Evolutionary conservation across 2,113 vertebrate species (phyloP), one percentile per base, ranked within the genome.

Genomic region (Oxyura jamaicensis): DNA sequence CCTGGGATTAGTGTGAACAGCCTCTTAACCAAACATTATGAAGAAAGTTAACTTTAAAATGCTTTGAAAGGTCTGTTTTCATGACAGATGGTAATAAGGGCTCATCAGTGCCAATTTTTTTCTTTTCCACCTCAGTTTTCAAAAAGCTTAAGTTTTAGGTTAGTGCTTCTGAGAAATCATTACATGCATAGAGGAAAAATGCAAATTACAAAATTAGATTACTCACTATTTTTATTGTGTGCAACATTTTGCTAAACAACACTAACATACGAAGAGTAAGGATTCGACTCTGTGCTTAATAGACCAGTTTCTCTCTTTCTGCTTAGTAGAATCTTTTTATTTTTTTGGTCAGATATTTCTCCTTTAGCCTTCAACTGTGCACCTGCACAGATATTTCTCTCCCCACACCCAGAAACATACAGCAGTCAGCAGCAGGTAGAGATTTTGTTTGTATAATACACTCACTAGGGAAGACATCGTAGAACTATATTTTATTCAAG

Each of bases 11-110:
- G 95, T 94, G 96, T 69, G 91, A 92, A 96, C 93, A 96, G 97
- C 97, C 95, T 96, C 90, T 90, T 93, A 91, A 88, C 92, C 96
- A 81, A 95, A 94, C 97, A 95, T 77, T 86, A 96, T 22, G 92
- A 91, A 97, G 86, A 97, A 97, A 97, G 96, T 91, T 92, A 95
- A 97, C 95, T 95, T 97, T 73, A 85, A 93, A 95, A 95, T 44
- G 93, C 91, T 94, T 95, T 96, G 96, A 95, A 97, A 96, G 97
- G 95, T 95, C 96, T 96, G 74, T 96, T 96, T 95, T 93, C 95
- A 72, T 95, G 97, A 95, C 96, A 93, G 95, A 97, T 94, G 93
- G 97, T 97, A 94, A 83, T 74, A 91, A 96, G 93, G 92, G 94
- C 44, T 96, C 96, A 91, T 96, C 95, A 96, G 86, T 79, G 95